Conservation (phyloP, 1,140 invertebrate species). For the Cryptotermes secundus region DNA sequence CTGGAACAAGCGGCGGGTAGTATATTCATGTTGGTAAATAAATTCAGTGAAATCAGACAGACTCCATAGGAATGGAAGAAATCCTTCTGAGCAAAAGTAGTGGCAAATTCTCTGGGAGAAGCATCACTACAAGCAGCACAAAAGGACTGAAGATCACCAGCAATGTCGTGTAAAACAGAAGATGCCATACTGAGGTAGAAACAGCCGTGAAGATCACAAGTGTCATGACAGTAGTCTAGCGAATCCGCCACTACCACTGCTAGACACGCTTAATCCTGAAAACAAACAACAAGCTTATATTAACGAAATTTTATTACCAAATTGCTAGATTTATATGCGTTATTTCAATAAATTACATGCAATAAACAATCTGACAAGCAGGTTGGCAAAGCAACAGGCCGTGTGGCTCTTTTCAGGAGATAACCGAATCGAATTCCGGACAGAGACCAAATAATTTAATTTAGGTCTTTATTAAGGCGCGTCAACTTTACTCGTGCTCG, state of each 20-base stretch:
- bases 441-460: no score
- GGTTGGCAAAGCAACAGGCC: no score
- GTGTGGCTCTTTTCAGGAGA: no score
- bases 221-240: constrained; percentile 1
- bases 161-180: neutral
- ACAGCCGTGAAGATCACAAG: neutral
- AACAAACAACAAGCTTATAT: neutral
- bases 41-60: neutral
- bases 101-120: neutral
- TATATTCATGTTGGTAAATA: neutral
- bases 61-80: neutral
- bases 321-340: no score
- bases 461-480: no score
- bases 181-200: neutral
- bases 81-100: neutral
- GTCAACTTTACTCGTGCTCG: no score
- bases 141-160: neutral
- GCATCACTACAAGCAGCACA: neutral
- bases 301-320: no score
- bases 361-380: no score
- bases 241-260: constrained; percentile 5
- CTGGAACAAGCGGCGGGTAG: neutral
- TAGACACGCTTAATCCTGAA: neutral
- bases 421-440: no score
- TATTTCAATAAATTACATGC: no score